These are phyloP conservation scores for Uropsilus gracilis DNA, from an alignment of 2,113 vertebrate species.

Conservation along the genomic window DNA sequence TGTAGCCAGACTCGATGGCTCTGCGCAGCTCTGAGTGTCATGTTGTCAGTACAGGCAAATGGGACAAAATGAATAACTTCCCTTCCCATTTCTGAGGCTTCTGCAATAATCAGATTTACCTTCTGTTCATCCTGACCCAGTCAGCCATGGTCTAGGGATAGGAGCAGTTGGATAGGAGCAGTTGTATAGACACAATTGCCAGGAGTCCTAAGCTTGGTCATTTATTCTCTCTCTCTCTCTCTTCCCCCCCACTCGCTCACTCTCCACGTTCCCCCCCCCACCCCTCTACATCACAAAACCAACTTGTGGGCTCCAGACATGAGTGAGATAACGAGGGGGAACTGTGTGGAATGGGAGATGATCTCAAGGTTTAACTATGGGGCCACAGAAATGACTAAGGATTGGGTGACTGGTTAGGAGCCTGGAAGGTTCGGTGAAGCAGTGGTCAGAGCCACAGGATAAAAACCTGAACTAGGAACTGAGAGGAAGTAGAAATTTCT, in stretches of 20 bases:
- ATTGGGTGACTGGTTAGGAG: not conserved
- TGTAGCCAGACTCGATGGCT: not conserved
- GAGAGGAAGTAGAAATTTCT: slow-evolving; percentile 10
- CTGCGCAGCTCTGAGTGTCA: not conserved
- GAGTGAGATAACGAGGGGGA: slow-evolving; percentile 1
- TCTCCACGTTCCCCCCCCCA: too few relatives aligned
- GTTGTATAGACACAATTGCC: not conserved
- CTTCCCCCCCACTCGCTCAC: too few relatives aligned
- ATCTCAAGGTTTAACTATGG: not conserved
- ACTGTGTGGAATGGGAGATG: slow-evolving; percentile 6
- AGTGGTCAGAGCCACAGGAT: slow-evolving; percentile 14
- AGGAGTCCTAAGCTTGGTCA: not conserved
- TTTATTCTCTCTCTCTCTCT: slow-evolving; percentile 29
- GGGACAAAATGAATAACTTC: not conserved
- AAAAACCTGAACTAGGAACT: slow-evolving; percentile 56
- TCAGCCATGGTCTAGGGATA: not conserved
- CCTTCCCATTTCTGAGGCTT: not conserved
- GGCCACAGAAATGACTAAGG: slow-evolving; percentile 44
- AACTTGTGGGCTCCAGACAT: slow-evolving; percentile 7
- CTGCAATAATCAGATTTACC: too few relatives aligned
- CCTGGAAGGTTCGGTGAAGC: slow-evolving; percentile 29
- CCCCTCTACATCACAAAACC: not conserved
- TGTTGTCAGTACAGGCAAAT: not conserved
- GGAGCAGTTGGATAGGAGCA: not conserved
- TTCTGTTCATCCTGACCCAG: not conserved